These are phyloP conservation scores for Zoanthus sansibaricus DNA, from an alignment of 92 coral and sea anemone species.

Conservation along the genomic window DNA sequence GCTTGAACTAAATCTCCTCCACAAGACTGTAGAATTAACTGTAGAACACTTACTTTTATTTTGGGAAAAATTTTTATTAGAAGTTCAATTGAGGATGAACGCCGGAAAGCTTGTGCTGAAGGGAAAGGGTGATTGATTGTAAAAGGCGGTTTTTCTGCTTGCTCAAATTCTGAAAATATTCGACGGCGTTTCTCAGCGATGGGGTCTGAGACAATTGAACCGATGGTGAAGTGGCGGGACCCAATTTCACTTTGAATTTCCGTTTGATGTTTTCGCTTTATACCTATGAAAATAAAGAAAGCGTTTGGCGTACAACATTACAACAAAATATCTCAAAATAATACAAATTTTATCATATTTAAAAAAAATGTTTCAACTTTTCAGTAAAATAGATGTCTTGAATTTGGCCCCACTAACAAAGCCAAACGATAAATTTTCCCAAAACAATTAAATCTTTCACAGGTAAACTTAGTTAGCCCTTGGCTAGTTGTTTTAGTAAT, in stretches of 20 bases:
- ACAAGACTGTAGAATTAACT: constrained; percentile 90
- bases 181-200: constrained; percentile 78
- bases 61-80: constrained; percentile 93
- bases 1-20: constrained; percentile 96
- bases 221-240: constrained; percentile 60
- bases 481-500: constrained; percentile 33
- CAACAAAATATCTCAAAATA: constrained; percentile 20
- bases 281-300: constrained; percentile 38
- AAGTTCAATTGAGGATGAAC: constrained; percentile 92
- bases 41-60: constrained; percentile 93
- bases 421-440: constrained; percentile 13
- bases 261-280: constrained; percentile 70
- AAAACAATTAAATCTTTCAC: constrained; percentile 28
- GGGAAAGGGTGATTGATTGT: constrained; percentile 54
- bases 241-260: constrained; percentile 58
- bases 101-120: constrained; percentile 70
- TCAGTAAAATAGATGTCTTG: constrained; percentile 1
- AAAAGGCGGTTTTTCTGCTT: constrained; percentile 73
- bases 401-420: constrained; percentile 29
- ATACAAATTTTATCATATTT: not conserved
- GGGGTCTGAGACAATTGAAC: constrained; percentile 64
- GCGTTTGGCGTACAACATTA: not conserved
- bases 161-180: constrained; percentile 74
- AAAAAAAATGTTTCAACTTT: not conserved
- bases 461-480: constrained; percentile 30